A percentile compares a stretch with the other conserved stretches of the same genome.
Conservation (phyloP, 2,797 vertebrate species). For the Phoeniculus purpureus region DNA sequence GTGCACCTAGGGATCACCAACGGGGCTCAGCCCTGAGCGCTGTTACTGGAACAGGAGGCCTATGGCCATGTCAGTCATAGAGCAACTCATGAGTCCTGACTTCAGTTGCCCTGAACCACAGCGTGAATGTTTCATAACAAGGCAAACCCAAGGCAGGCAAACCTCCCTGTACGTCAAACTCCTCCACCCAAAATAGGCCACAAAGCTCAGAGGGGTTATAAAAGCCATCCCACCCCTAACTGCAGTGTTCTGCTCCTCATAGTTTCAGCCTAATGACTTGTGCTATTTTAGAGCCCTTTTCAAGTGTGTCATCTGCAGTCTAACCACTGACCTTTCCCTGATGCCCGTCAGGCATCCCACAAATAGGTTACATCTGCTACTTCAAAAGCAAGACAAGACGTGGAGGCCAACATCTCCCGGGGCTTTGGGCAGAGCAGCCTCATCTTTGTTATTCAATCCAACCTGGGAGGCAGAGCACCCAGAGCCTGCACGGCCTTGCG, state of each 20-base stretch:
- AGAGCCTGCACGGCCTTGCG: neutral
- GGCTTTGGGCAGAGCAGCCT: neutral
- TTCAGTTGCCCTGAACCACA: neutral
- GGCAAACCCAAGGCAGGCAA: neutral
- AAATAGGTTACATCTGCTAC: conserved; percentile 54
- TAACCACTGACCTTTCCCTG: conserved; percentile 44
- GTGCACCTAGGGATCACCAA: neutral
- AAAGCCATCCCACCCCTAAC: neutral
- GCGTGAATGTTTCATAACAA: neutral
- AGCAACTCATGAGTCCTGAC: neutral
- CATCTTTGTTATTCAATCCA: rapidly evolving
- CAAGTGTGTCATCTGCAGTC: neutral
- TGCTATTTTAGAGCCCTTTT: neutral
- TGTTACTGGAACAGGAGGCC: neutral
- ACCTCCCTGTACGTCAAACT: neutral
- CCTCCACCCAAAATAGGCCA: neutral
- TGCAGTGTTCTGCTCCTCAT: neutral
- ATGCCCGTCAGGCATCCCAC: conserved; percentile 24
- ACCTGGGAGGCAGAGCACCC: neutral
- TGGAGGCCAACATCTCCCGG: neutral
- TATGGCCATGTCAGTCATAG: rapidly evolving
- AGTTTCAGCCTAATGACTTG: neutral
- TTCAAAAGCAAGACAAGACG: neutral
- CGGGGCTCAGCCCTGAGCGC: neutral
- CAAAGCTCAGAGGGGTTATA: neutral